Conservation (phyloP, 2,888 invertebrate species). For the Netelia inedita region DNA sequence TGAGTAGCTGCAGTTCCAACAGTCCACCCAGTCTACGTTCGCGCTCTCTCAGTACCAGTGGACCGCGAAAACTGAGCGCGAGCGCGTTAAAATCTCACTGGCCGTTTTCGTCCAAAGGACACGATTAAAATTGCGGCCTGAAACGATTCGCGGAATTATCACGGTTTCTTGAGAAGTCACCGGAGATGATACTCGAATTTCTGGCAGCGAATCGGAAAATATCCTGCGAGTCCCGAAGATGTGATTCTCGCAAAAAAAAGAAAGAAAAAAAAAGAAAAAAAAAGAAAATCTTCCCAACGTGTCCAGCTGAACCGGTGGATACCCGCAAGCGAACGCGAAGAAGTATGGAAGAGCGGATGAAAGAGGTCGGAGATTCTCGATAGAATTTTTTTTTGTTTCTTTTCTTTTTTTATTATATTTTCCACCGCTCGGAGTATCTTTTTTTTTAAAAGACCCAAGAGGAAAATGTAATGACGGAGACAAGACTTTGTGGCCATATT, state of each 20-base stretch:
- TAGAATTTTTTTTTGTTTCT: slow-evolving; percentile 18
- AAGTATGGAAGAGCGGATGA: background rate
- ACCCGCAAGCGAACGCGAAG: background rate
- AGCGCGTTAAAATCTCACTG: slow-evolving; percentile 81
- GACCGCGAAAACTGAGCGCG: slow-evolving; percentile 80
- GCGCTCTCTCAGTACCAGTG: slow-evolving; percentile 83
- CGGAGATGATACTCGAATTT: slow-evolving; percentile 46
- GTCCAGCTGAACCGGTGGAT: background rate
- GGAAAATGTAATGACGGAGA: slow-evolving; percentile 49
- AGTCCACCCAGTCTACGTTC: slow-evolving; percentile 84
- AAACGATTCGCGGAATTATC: slow-evolving; percentile 35
- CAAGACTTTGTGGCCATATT: slow-evolving; percentile 63
- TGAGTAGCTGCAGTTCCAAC: slow-evolving; percentile 84
- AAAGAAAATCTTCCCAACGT: background rate
- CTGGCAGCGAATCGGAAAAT: slow-evolving; percentile 43
- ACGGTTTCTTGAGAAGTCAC: slow-evolving; percentile 47
- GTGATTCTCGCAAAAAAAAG: background rate
- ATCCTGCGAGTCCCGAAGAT: slow-evolving; percentile 2
- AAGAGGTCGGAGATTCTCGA: slow-evolving; percentile 24
- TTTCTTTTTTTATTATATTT: background rate
- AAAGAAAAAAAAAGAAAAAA: background rate
- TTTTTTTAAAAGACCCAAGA: slow-evolving; percentile 50
- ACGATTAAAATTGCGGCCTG: slow-evolving; percentile 71
- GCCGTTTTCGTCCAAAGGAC: slow-evolving; percentile 81
- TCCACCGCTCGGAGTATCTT: slow-evolving; percentile 39